Percentiles rank a stretch among this genome's conserved stretches.
Evolutionary conservation across 2,797 vertebrate genomes (phyloP).

Genomic region (Sebastiscus tertius): DNA sequence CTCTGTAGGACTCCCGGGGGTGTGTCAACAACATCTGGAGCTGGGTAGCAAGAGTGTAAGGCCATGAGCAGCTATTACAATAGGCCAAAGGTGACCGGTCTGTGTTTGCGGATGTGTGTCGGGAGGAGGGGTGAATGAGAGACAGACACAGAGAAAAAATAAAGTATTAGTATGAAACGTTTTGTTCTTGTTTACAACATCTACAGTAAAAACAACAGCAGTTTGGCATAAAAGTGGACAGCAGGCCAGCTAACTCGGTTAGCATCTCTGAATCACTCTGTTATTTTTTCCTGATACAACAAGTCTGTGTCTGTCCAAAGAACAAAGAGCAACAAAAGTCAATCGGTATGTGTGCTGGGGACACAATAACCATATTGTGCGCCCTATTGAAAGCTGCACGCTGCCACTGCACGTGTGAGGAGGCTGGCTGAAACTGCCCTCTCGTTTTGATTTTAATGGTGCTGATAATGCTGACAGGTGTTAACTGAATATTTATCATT

Average conservation of each 20-base stretch:
- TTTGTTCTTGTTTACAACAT: not conserved
- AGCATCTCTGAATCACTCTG: slow-evolving; percentile 42
- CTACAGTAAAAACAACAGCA: not conserved
- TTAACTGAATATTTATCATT: not conserved
- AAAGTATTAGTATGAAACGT: not conserved
- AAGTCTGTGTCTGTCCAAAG: slow-evolving; percentile 46
- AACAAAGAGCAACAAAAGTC: slow-evolving; percentile 55
- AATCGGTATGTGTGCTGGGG: slow-evolving; percentile 26
- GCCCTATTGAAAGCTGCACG: slow-evolving; percentile 8
- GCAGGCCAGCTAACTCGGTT: slow-evolving; percentile 7
- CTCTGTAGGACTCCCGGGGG: slow-evolving; percentile 34
- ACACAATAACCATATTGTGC: slow-evolving; percentile 63
- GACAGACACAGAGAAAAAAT: not conserved
- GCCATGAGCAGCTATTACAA: slow-evolving; percentile 63
- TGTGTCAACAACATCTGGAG: slow-evolving; percentile 73
- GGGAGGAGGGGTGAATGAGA: not conserved
- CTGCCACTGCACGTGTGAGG: slow-evolving; percentile 14
- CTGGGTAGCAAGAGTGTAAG: slow-evolving; percentile 40
- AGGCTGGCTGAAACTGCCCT: not conserved
- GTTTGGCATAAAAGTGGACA: not conserved
- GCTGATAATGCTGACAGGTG: not conserved
- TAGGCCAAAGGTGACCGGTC: slow-evolving; percentile 61
- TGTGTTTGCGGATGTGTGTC: not conserved
- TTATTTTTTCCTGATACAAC: slow-evolving; percentile 54
- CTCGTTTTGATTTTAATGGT: not conserved